phyloP scores from a whole-genome alignment of 2,888 invertebrate genomes.

The Mystacides longicornis region DNA sequence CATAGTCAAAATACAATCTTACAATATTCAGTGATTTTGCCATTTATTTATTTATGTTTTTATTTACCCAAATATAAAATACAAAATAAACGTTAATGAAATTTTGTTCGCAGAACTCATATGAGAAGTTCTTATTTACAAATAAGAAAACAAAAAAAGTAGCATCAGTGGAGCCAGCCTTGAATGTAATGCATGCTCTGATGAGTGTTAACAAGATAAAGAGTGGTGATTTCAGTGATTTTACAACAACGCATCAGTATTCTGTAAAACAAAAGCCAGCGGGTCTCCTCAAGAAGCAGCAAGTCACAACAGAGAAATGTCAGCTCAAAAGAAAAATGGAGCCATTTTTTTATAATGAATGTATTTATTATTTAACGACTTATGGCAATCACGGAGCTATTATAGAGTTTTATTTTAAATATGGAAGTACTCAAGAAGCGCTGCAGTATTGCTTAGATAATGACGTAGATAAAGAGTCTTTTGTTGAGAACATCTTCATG shows the following conservation, averaged over 20 bases:
- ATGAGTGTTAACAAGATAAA: conserved; percentile 51
- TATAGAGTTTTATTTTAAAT: conserved; percentile 67
- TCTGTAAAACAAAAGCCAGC: conserved; percentile 42
- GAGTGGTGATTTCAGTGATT: conserved; percentile 49
- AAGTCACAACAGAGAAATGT: conserved; percentile 29
- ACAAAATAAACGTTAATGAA: too few relatives aligned
- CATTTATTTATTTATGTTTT: not conserved
- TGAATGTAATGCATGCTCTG: conserved; percentile 53
- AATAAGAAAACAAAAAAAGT: conserved; percentile 35
- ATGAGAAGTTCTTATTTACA: conserved; percentile 11
- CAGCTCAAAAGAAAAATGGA: conserved; percentile 41
- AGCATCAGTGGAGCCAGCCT: conserved; percentile 48
- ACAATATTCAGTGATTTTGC: too few relatives aligned
- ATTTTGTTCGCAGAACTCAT: conserved; percentile 15
- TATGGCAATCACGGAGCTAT: conserved; percentile 73
- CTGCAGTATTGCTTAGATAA: conserved; percentile 63
- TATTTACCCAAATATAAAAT: too few relatives aligned
- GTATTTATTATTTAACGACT: conserved; percentile 69
- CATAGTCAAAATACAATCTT: too few relatives aligned
- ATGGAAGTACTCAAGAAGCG: conserved; percentile 61
- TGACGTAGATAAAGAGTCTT: conserved; percentile 59
- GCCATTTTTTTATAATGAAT: conserved; percentile 64
- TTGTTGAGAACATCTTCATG: conserved; percentile 65
- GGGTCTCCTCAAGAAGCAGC: conserved; percentile 37
- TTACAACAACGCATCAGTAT: conserved; percentile 38